These are phyloP conservation scores for Champsocephalus gunnari DNA, from an alignment of 2,797 vertebrate species.

Conservation along the genomic window DNA sequence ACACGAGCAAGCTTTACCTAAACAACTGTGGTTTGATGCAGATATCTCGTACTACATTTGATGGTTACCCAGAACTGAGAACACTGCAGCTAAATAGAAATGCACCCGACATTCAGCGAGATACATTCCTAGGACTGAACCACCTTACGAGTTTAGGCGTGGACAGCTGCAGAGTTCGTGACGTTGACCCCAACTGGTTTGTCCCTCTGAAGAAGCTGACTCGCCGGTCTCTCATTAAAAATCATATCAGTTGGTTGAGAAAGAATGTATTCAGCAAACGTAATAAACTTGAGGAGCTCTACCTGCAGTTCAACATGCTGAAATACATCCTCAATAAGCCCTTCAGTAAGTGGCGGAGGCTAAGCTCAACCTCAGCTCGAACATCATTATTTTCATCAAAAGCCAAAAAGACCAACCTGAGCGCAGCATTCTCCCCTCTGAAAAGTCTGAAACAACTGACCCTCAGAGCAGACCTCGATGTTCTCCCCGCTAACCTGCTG, in stretches of 20 bases:
- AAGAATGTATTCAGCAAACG: slow-evolving; percentile 26
- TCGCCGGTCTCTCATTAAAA: slow-evolving; percentile 27
- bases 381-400: slow-evolving; percentile 52
- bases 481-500: slow-evolving; percentile 37
- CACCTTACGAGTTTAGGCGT: slow-evolving; percentile 29
- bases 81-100: slow-evolving; percentile 39
- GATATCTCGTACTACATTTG: slow-evolving; percentile 37
- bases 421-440: slow-evolving; percentile 33
- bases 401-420: slow-evolving; percentile 34
- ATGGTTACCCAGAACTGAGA: slow-evolving; percentile 1
- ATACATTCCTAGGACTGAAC: slow-evolving; percentile 29
- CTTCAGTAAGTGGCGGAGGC: slow-evolving; percentile 33
- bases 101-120: background rate
- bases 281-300: slow-evolving; percentile 35
- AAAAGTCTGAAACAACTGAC: slow-evolving; percentile 29
- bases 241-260: slow-evolving; percentile 34
- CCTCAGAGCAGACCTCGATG: slow-evolving; percentile 33
- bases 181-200: slow-evolving; percentile 38
- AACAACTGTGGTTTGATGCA: slow-evolving; percentile 37
- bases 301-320: slow-evolving; percentile 47
- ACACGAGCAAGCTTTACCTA: slow-evolving; percentile 23
- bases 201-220: slow-evolving; percentile 28
- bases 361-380: slow-evolving; percentile 55
- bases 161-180: slow-evolving; percentile 9
- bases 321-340: slow-evolving; percentile 44